phyloP scores from a whole-genome alignment of 2,113 vertebrate species.

The Saimiri boliviensis region DNA sequence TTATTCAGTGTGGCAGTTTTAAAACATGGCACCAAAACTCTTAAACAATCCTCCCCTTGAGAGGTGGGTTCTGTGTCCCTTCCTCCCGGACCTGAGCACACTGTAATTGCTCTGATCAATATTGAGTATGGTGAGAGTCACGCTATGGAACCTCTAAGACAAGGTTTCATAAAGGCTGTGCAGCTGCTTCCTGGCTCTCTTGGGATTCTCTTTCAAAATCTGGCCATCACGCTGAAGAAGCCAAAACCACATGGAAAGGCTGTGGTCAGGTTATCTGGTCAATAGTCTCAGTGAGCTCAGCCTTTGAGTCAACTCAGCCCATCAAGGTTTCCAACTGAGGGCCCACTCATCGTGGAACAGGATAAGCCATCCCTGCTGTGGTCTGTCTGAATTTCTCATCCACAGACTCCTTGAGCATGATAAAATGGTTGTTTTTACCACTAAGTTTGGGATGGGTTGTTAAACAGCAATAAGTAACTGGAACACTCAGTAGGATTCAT shows the following conservation, averaged over 20 bases:
- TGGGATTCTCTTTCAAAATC: background rate
- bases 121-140: background rate
- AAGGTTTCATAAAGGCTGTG: background rate
- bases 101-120: background rate
- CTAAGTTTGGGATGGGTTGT: background rate
- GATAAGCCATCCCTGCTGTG: background rate
- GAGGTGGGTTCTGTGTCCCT: background rate
- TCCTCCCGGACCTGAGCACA: background rate
- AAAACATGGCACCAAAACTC: background rate
- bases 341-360: background rate
- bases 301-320: background rate
- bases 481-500: background rate
- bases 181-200: background rate
- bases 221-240: background rate
- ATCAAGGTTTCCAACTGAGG: background rate
- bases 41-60: background rate
- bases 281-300: background rate
- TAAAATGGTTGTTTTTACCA: background rate
- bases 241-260: background rate
- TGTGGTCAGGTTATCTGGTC: background rate
- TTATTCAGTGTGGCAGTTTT: conserved; percentile 8
- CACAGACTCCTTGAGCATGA: background rate
- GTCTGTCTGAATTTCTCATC: background rate
- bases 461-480: background rate
- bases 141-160: background rate